Base-by-base conservation (phyloP, 1,140 invertebrate genomes). In the Drosophila grimshawi region DNA sequence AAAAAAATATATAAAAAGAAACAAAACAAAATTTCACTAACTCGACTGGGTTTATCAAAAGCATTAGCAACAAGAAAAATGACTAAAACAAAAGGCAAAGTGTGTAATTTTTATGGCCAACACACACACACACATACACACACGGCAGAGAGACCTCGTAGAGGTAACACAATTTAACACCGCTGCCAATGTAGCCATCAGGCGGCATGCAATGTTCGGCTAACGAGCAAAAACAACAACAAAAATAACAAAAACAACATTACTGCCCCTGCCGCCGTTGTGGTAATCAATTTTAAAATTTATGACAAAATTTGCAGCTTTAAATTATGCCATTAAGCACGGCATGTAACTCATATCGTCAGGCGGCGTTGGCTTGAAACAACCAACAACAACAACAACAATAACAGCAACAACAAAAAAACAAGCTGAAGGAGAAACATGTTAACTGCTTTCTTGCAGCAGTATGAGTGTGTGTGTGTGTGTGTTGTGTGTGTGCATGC, bases 291-390 rank as follows among this genome's bases (percentile, higher is more conserved):
- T 92, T 92, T 92, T 85, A 90, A 92, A 92, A 92, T 92, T 92
- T 92, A 92, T 92, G 90, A 92, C 90, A 92, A 92, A 92, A 92
- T 92, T 92, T 92, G 90, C 90, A 92, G 90, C 90, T 92, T 92
- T 92, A 92, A 92, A 92, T 92, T 92, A 92, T 91, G 86, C 90
- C 90, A 92, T 92, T 92, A 92, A 92, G 86, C 90, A 91, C 90
- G 90, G 82, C 90, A 91, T 91, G 90, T 90, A 91, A 91, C 86
- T 91, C 86, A 91, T 91, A 91, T 90, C 86, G 90, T 86, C 86
- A 88, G 86, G 79, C 85, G 67, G 83, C 80, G 85, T 81, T 85
- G 85, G 83, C 83, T 83, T 86, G 76, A 83, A 88, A 88, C 80
- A 89, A 85, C 80, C 89, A 43, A 43, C 19, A 19, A 19, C 19